Evolutionary conservation across 92 coral and sea anemone genomes (phyloP), one percentile per base, ranked within the genome.

Genomic region (Hydrozoanthus gracilis): DNA sequence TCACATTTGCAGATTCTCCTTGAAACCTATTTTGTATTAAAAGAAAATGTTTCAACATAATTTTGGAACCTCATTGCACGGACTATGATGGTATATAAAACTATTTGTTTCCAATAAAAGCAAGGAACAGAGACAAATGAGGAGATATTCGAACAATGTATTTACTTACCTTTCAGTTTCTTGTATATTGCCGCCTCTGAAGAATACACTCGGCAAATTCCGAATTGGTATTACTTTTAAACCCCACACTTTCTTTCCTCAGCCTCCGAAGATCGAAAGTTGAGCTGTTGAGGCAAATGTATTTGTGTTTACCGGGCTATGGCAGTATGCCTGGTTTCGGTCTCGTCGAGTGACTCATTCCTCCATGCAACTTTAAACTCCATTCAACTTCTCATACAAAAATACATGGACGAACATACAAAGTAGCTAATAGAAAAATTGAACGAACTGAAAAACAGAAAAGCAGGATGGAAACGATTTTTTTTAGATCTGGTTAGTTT

Each of bases 41-140:
- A 61, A 61, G 68, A 20, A 13, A 61, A 61, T 6, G 16, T 61
- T 61, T 61, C n/a, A n/a, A n/a, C n/a, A n/a, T n/a, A n/a, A n/a
- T n/a, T n/a, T n/a, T n/a, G n/a, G n/a, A n/a, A n/a, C n/a, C n/a
- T n/a, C n/a, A n/a, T n/a, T n/a, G n/a, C n/a, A n/a, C n/a, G n/a
- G n/a, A 61, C n/a, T n/a, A n/a, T n/a, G n/a, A n/a, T n/a, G n/a
- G n/a, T n/a, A n/a, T n/a, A n/a, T n/a, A n/a, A n/a, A 61, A 61
- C n/a, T 5, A 61, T 61, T 61, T 61, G 17, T 70, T 70, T 70
- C 15, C 75, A 16, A 27, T 17, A 11, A 70, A 39, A 35, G 75
- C 75, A 70, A 70, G 75, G 75, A 70, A 70, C 75, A 70, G 75
- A 14, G 75, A 70, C 17, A 44, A 6, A 70, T 70, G 74, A 27